Conservation (phyloP, 2,797 vertebrate species). For the Lagorchestes hirsutus region DNA sequence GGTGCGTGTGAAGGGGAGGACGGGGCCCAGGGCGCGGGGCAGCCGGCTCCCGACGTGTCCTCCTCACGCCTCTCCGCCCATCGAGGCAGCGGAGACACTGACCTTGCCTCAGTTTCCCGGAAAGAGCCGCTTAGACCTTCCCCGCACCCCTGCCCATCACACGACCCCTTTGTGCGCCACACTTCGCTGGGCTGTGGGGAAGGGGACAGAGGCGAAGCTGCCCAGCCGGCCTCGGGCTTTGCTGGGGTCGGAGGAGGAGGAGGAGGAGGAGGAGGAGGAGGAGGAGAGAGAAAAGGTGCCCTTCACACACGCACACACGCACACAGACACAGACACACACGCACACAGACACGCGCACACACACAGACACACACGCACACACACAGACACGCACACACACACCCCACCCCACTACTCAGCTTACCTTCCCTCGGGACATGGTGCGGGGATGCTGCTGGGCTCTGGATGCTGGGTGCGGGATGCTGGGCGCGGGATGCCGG, state of each 20-base stretch:
- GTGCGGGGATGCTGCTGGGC: neutral
- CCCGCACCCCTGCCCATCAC: neutral
- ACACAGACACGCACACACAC: slow-evolving; percentile 36
- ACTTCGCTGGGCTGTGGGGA: neutral
- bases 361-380: slow-evolving; percentile 47
- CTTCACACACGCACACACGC: slow-evolving; percentile 49
- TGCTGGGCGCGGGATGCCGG: neutral
- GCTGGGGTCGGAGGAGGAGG: slow-evolving; percentile 57
- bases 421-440: slow-evolving; percentile 68
- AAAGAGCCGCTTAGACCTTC: neutral
- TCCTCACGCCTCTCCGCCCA: neutral
- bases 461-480: neutral
- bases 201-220: neutral
- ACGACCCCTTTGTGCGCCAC: neutral
- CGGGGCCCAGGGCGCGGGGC: neutral
- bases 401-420: slow-evolving; percentile 70
- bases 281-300: slow-evolving; percentile 38
- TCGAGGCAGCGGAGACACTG: neutral
- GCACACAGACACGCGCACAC: slow-evolving; percentile 51
- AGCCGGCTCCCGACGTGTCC: neutral
- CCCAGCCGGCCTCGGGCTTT: slow-evolving; percentile 30
- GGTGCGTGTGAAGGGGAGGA: neutral
- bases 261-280: neutral
- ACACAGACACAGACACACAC: slow-evolving; percentile 56
- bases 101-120: neutral